These are phyloP conservation scores for Apogon hyalosoma DNA, from an alignment of 2,797 vertebrate genomes.

Conservation along the genomic window DNA sequence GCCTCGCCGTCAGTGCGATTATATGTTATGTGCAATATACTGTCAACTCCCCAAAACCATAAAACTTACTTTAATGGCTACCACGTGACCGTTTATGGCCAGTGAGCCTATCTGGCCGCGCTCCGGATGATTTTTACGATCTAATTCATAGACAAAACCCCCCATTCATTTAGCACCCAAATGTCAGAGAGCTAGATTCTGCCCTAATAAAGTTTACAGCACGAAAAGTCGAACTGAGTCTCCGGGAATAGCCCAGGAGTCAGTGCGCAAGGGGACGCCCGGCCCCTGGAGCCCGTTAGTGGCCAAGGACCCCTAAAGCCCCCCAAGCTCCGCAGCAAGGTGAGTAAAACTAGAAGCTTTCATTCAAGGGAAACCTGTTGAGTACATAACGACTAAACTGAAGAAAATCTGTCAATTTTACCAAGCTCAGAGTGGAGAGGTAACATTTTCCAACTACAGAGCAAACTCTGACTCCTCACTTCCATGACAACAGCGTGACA, in stretches of 20 bases:
- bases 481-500: not conserved
- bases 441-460: constrained; percentile 2
- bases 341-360: constrained; percentile 86
- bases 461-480: not conserved
- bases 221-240: constrained; percentile 92
- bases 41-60: constrained; percentile 99
- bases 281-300: constrained; percentile 87
- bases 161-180: constrained; percentile 99
- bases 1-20: constrained; percentile 97
- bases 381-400: constrained; percentile 43
- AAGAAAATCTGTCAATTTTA: constrained; percentile 14
- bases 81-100: constrained; percentile 99
- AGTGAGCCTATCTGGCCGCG: constrained; percentile 99
- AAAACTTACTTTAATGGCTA: constrained; percentile 99
- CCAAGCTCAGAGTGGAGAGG: constrained; percentile 4
- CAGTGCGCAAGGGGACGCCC: constrained; percentile 86
- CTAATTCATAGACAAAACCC: constrained; percentile 98
- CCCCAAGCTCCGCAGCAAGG: constrained; percentile 83
- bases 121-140: constrained; percentile 99
- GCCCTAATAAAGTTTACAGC: constrained; percentile 97
- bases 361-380: constrained; percentile 77
- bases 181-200: constrained; percentile 96
- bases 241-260: constrained; percentile 84
- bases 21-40: constrained; percentile 99
- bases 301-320: constrained; percentile 81